Evolutionary conservation across 2,113 vertebrate genomes (phyloP).

Genomic region (Centrocercus urophasianus): DNA sequence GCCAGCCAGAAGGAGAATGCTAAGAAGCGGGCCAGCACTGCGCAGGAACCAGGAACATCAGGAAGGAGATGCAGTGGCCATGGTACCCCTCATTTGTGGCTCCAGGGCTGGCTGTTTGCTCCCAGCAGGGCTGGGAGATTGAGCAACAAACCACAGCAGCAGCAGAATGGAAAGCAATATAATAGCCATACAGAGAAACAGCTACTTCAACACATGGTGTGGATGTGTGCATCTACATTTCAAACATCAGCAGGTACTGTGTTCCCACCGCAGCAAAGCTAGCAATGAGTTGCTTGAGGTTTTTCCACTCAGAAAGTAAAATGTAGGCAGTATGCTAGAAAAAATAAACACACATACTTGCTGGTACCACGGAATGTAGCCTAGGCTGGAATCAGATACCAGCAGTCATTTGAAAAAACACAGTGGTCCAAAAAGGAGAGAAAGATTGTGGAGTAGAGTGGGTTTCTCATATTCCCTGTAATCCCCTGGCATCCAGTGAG

Average conservation of each 20-base stretch:
- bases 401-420: not conserved
- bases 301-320: not conserved
- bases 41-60: not conserved
- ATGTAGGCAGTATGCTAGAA: not conserved
- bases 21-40: not conserved
- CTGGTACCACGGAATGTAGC: not conserved
- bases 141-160: not conserved
- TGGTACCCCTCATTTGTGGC: not conserved
- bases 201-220: not conserved
- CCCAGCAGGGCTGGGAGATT: not conserved
- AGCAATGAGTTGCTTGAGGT: not conserved
- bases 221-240: not conserved
- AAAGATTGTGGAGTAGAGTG: rapidly evolving
- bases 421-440: not conserved
- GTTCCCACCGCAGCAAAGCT: not conserved
- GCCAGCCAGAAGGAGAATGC: not conserved
- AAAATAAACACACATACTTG: not conserved
- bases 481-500: not conserved
- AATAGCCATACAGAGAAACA: not conserved
- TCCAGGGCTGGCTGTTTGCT: not conserved
- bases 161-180: not conserved
- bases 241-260: not conserved
- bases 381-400: not conserved
- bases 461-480: not conserved
- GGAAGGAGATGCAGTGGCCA: not conserved